phyloP scores from a whole-genome alignment of 2,797 vertebrate genomes.

The Jordanella pulchra region DNA sequence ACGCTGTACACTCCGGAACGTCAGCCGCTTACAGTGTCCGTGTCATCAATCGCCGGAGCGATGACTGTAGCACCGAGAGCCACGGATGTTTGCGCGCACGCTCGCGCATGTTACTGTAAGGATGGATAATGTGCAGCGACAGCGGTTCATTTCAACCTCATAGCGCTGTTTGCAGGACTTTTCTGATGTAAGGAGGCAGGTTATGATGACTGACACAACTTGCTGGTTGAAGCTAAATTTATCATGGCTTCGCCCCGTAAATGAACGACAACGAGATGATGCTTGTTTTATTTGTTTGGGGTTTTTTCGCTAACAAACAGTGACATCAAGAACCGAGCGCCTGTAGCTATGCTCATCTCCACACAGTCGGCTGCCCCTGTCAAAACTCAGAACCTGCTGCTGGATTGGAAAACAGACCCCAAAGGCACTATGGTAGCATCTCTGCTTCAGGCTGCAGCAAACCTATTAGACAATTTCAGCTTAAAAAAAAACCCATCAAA shows the following conservation, averaged over 20 bases:
- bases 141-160: constrained; percentile 66
- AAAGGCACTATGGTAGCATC: constrained; percentile 59
- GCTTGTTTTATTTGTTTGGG: constrained; percentile 63
- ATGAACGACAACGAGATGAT: constrained; percentile 71
- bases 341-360: constrained; percentile 61
- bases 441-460: constrained; percentile 46
- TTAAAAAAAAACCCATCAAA: constrained; percentile 39
- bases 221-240: constrained; percentile 53
- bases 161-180: constrained; percentile 56
- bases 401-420: constrained; percentile 70
- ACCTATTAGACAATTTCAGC: constrained; percentile 49
- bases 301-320: constrained; percentile 74
- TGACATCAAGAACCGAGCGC: constrained; percentile 67
- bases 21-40: constrained; percentile 49
- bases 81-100: constrained; percentile 11
- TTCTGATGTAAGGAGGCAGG: constrained; percentile 64
- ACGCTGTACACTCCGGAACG: constrained; percentile 45
- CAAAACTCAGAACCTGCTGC: constrained; percentile 80
- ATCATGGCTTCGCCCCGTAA: constrained; percentile 67
- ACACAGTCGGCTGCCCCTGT: constrained; percentile 76
- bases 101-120: constrained; percentile 34
- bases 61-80: constrained; percentile 34
- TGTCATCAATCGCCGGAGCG: constrained; percentile 53
- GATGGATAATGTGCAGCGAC: constrained; percentile 61
- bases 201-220: constrained; percentile 59